Percentiles rank a stretch among this genome's conserved stretches.
Evolutionary conservation across 2,797 vertebrate genomes (phyloP).

Genomic region (Chiloscyllium punctatum): DNA sequence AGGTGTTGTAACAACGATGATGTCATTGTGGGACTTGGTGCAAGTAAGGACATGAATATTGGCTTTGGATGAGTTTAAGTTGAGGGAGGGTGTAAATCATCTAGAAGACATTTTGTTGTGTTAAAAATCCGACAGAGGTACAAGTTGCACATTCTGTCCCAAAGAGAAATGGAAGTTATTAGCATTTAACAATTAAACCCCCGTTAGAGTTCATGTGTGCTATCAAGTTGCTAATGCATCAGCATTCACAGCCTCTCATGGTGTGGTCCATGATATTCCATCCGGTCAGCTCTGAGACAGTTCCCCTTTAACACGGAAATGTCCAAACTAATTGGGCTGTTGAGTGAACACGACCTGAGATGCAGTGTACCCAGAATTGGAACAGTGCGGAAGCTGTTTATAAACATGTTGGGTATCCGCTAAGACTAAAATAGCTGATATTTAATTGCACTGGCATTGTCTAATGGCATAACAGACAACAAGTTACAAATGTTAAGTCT

Average conservation of each 20-base stretch:
- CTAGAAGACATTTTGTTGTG: background rate
- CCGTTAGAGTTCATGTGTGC: too few relatives aligned
- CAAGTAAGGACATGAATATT: background rate
- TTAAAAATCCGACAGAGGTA: background rate
- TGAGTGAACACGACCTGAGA: background rate
- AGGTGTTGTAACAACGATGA: background rate
- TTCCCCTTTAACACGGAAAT: background rate
- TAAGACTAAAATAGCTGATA: constrained; percentile 32
- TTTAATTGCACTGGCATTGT: constrained; percentile 27
- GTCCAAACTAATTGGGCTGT: constrained; percentile 1
- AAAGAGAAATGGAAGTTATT: too few relatives aligned
- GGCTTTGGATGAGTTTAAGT: background rate
- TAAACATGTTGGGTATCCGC: constrained; percentile 4
- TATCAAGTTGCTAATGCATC: background rate
- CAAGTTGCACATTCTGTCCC: background rate
- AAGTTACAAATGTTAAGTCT: background rate
- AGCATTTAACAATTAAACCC: too few relatives aligned
- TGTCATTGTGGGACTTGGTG: background rate
- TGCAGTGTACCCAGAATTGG: background rate
- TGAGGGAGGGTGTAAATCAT: background rate
- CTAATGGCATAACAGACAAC: background rate
- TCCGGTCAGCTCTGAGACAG: background rate
- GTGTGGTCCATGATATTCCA: background rate
- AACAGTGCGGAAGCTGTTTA: background rate
- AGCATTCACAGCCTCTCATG: background rate